Evolutionary conservation across 2,888 invertebrate genomes (phyloP), one percentile per base, ranked within the genome.

Genomic region (Maniola hyperantus): DNA sequence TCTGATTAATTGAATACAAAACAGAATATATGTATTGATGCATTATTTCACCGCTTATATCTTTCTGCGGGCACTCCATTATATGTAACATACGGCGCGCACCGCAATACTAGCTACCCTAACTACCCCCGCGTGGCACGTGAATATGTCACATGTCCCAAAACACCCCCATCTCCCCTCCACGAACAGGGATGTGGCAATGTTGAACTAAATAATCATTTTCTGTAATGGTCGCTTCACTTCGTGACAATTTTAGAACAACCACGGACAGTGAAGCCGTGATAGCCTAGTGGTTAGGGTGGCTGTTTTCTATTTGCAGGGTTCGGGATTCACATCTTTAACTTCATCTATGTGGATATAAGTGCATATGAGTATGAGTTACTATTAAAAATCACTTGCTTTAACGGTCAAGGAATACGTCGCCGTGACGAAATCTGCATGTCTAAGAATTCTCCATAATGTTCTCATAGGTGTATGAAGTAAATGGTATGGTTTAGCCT

Each of bases 101-200:
- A 78, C 84, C 82, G 76, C 82, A 81, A 79, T 81, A 80, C 79
- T 82, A 82, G 77, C 79, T 76, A 73, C 74, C 76, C 80, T 84
- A 85, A 87, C 84, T 83, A 84, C 83, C 78, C 83, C 82, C 83
- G 79, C 74, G 85, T 78, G 83, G 77, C 81, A 80, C 83, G 86
- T 81, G 87, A 89, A 89, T 88, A 87, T 88, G 89, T 89, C 88
- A 87, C 85, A 79, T 83, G 85, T 83, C 80, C 81, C 79, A 72
- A 75, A 75, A 77, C 83, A 76, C 78, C 78, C 79, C 76, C 74
- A 66, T 64, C 73, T 72, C 75, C 67, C 71, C 75, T 71, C 70
- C 74, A 55, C 61, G 50, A 46, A 72, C 68, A 77, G 81, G 81
- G 83, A 77, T 79, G 82, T 76, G 75, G 77, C 80, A 74, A 62